A percentile compares a stretch with the other conserved stretches of the same genome.
Evolutionary conservation across 2,888 invertebrate species (phyloP).

Genomic region (Hartigia nigra): DNA sequence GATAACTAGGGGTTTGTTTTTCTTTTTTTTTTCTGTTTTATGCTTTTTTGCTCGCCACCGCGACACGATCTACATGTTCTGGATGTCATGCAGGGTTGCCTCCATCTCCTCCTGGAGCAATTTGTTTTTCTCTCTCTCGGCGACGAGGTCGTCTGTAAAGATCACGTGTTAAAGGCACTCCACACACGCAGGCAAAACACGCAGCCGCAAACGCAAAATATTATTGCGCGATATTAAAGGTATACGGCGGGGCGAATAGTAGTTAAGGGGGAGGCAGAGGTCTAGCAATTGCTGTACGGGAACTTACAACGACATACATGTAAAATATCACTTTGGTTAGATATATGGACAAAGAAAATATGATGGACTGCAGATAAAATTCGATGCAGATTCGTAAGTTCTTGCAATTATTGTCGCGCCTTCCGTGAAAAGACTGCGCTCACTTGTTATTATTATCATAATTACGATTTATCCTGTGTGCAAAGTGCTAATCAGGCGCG

Average conservation of each 20-base stretch:
- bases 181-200: slow-evolving; percentile 48
- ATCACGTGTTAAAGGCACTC: slow-evolving; percentile 62
- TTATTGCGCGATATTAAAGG: background rate
- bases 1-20: slow-evolving; percentile 11
- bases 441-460: too few species aligned
- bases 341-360: background rate
- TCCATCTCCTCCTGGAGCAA: slow-evolving; percentile 98
- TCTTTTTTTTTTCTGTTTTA: background rate
- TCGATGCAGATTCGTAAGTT: background rate
- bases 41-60: slow-evolving; percentile 21
- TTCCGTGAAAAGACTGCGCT: too few species aligned
- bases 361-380: background rate
- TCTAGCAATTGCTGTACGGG: slow-evolving; percentile 1
- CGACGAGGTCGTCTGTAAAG: slow-evolving; percentile 92
- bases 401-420: background rate
- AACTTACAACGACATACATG: slow-evolving; percentile 8
- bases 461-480: too few species aligned
- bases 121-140: slow-evolving; percentile 96
- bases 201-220: slow-evolving; percentile 27
- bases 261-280: slow-evolving; percentile 3
- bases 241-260: background rate
- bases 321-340: background rate
- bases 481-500: background rate
- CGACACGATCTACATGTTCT: slow-evolving; percentile 87
- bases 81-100: slow-evolving; percentile 98